Evolutionary conservation across 2,113 vertebrate species (phyloP).

Genomic region (Colossoma macropomum): DNA sequence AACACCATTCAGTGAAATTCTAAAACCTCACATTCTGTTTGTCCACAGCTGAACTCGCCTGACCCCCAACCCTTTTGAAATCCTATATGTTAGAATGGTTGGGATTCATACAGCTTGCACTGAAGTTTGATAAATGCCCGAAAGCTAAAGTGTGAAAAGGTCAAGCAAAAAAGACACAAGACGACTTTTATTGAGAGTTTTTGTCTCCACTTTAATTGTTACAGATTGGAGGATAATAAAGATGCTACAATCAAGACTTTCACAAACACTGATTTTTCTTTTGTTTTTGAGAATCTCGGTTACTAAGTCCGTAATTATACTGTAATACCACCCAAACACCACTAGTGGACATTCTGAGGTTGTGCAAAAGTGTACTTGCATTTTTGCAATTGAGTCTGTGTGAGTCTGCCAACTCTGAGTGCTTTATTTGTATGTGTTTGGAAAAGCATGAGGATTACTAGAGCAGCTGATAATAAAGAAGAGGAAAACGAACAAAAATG

Average conservation of each 20-base stretch:
- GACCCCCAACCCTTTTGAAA: constrained; percentile 26
- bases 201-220: constrained; percentile 21
- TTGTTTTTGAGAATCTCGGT: not conserved
- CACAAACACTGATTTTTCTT: not conserved
- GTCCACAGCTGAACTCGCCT: constrained; percentile 23
- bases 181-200: not conserved
- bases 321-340: not conserved
- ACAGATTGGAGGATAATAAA: constrained; percentile 14
- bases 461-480: not conserved
- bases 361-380: not conserved
- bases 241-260: not conserved
- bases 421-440: constrained; percentile 9
- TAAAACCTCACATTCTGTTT: constrained; percentile 52
- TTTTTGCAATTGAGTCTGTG: not conserved
- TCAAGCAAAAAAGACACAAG: not conserved
- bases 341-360: not conserved
- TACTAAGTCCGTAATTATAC: not conserved
- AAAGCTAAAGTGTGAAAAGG: not conserved
- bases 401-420: not conserved
- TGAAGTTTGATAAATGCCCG: not conserved
- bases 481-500: not conserved
- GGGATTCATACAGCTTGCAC: not conserved
- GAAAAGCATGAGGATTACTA: not conserved
- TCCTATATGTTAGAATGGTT: constrained; percentile 23
- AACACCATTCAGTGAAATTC: constrained; percentile 56